Conservation (phyloP, 2,797 vertebrate species). For the Sebastes glaucus region DNA sequence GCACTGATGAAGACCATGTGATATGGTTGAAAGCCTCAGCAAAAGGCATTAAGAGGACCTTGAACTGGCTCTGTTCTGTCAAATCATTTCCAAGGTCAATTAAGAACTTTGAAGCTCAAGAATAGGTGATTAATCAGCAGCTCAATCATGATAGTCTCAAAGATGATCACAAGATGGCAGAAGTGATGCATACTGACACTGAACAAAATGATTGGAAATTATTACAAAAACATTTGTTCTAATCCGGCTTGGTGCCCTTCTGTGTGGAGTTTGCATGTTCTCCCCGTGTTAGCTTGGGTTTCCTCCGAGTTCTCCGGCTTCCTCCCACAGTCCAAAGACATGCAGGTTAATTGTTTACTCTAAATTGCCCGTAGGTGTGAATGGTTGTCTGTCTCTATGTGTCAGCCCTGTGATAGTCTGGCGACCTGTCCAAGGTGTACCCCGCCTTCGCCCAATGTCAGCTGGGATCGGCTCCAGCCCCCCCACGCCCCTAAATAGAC, state of each 20-base stretch:
- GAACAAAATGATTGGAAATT: neutral
- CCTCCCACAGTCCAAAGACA: no score
- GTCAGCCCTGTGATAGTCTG: no score
- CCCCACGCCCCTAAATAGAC: fast-evolving
- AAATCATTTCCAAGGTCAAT: neutral
- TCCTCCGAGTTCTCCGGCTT: no score
- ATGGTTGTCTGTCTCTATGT: no score
- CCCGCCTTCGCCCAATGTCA: no score
- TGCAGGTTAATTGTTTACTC: no score
- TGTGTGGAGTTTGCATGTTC: no score
- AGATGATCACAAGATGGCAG: slow-evolving; percentile 22
- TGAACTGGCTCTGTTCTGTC: neutral
- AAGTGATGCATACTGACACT: neutral
- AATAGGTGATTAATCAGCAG: neutral
- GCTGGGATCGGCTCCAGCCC: no score
- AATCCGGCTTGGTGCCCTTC: fast-evolving
- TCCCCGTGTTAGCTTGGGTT: no score
- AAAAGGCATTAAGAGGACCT: neutral
- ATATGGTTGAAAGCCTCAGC: neutral
- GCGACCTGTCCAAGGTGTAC: no score
- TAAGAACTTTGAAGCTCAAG: neutral
- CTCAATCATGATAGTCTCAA: neutral
- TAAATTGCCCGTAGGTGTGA: no score
- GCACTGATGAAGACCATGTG: neutral
- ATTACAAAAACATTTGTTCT: no score